Evolutionary conservation across 1,140 invertebrate genomes (phyloP).

Genomic region (Scaptomyza hsui): DNA sequence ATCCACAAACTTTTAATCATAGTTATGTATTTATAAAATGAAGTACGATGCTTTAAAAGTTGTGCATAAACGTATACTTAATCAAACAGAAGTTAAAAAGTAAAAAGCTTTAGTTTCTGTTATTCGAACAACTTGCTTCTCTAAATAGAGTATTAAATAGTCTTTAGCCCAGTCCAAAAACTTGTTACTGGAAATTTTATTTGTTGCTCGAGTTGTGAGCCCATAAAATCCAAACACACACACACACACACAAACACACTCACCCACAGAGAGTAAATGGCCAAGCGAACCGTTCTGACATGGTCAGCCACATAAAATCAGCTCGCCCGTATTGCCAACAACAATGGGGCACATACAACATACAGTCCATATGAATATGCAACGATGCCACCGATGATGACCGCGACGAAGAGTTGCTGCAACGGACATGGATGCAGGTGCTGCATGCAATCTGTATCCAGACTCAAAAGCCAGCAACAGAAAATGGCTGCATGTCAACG

Average conservation of each 20-base stretch:
- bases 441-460: conserved; percentile 73
- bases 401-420: conserved; percentile 38
- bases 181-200: background rate
- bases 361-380: conserved; percentile 59
- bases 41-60: too few relatives aligned
- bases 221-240: conserved; percentile 71
- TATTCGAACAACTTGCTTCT: too few relatives aligned
- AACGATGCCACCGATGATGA: conserved; percentile 59
- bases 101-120: too few relatives aligned
- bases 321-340: conserved; percentile 37
- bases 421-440: conserved; percentile 63
- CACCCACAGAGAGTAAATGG: too few relatives aligned
- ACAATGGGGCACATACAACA: conserved; percentile 22
- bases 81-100: too few relatives aligned
- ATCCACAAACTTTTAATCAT: too few relatives aligned
- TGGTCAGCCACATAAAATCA: conserved; percentile 75
- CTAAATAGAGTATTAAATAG: conserved; percentile 39
- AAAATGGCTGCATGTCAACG: conserved; percentile 34
- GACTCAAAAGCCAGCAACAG: conserved; percentile 28
- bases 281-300: conserved; percentile 61
- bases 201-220: conserved; percentile 22
- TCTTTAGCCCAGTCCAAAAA: background rate
- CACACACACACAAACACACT: too few relatives aligned
- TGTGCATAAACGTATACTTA: too few relatives aligned
- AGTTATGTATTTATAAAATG: too few relatives aligned